Evolutionary conservation across 2,113 vertebrate species (phyloP).

Genomic region (Phasianus colchicus): DNA sequence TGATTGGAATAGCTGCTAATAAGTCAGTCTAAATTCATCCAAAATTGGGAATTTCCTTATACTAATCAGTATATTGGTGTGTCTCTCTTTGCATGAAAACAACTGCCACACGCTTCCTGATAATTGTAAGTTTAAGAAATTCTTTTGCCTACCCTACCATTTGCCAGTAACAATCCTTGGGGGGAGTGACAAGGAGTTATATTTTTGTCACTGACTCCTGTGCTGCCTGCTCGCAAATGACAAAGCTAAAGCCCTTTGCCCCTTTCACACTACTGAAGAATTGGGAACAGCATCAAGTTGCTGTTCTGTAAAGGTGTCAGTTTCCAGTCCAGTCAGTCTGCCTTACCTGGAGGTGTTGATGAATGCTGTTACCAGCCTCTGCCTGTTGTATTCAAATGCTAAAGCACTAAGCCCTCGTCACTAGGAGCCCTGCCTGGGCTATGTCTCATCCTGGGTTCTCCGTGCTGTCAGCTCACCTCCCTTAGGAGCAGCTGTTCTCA

Average conservation of each 20-base stretch:
- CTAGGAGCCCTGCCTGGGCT: not conserved
- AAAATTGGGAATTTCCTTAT: not conserved
- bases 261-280: not conserved
- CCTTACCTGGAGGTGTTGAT: not conserved
- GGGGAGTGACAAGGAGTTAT: accelerated
- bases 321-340: not conserved
- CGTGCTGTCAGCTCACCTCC: not conserved
- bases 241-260: not conserved
- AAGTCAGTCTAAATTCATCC: not conserved
- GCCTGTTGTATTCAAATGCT: not conserved
- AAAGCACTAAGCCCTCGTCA: not conserved
- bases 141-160: not conserved
- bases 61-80: not conserved
- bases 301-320: accelerated
- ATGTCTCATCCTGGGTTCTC: no score
- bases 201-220: not conserved
- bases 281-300: not conserved
- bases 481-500: not conserved
- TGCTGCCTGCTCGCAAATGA: not conserved
- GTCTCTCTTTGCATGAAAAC: not conserved
- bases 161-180: not conserved
- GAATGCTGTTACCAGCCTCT: not conserved
- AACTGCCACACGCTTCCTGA: not conserved
- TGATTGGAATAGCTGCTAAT: not conserved
- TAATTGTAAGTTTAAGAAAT: not conserved